phyloP scores from a whole-genome alignment of 2,797 vertebrate species.

The Enteromius argenteus region DNA sequence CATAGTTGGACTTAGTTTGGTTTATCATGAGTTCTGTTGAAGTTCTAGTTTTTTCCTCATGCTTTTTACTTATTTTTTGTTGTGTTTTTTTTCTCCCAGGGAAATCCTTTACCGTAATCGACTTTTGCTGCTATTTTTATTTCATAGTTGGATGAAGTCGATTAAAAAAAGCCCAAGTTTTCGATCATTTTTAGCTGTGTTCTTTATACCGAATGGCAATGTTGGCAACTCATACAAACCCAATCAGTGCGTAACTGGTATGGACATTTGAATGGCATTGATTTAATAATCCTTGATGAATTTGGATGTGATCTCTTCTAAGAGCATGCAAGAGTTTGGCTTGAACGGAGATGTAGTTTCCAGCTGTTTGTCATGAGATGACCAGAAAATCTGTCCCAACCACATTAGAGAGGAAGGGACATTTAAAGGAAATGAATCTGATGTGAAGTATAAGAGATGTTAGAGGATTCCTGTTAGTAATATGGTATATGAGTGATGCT shows the following conservation, averaged over 20 bases:
- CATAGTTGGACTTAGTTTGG: constrained; percentile 15
- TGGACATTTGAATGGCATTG: background rate
- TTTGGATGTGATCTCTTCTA: background rate
- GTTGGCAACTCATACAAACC: background rate
- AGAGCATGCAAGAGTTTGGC: background rate
- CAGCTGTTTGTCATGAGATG: background rate
- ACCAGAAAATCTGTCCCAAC: background rate
- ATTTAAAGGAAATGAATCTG: background rate
- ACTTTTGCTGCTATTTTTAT: background rate
- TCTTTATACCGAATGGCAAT: background rate
- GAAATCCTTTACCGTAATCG: background rate
- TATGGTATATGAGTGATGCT: background rate
- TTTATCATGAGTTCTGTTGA: background rate
- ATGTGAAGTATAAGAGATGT: background rate
- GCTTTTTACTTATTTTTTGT: background rate
- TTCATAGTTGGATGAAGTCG: background rate
- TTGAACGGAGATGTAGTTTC: background rate
- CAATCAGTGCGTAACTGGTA: background rate
- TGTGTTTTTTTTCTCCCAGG: background rate
- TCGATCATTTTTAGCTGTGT: background rate
- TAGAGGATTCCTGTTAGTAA: background rate
- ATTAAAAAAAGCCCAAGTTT: background rate
- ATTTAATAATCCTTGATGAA: background rate
- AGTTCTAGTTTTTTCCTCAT: background rate
- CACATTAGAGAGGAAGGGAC: background rate